Conservation (phyloP, 1,140 invertebrate species). For the Pteromalus puparum region DNA sequence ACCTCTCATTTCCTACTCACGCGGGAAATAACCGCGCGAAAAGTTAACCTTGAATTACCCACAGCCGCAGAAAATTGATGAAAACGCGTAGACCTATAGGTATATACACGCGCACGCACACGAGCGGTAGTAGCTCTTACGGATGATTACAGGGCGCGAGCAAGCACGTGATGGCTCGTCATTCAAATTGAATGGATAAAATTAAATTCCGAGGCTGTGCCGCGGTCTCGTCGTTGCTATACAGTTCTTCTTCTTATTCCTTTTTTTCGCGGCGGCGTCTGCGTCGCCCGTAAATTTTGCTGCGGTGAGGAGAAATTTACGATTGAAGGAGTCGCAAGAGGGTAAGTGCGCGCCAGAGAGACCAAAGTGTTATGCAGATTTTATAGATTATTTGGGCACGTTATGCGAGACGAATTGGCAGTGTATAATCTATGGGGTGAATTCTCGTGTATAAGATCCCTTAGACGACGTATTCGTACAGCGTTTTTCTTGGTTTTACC, state of each 20-base stretch:
- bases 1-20: not conserved
- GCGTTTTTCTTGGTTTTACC: too few species aligned
- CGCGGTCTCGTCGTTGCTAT: not conserved
- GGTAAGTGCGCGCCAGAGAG: not conserved
- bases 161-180: constrained; percentile 5
- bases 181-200: constrained; percentile 44
- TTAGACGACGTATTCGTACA: too few species aligned
- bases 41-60: not conserved
- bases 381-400: constrained; percentile 23
- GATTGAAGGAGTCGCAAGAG: not conserved
- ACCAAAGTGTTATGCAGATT: not conserved
- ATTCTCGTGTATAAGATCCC: too few species aligned
- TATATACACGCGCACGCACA: not conserved
- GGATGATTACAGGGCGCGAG: constrained; percentile 36
- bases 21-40: not conserved
- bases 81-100: not conserved
- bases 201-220: constrained; percentile 34
- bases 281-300: constrained; percentile 22
- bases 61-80: constrained; percentile 10
- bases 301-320: constrained; percentile 19
- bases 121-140: not conserved
- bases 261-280: not conserved
- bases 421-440: not conserved
- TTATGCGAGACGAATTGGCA: not conserved
- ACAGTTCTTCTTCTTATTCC: too few species aligned